These are phyloP conservation scores for Gyps fulvus DNA, from an alignment of 2,113 vertebrate genomes.

Conservation along the genomic window DNA sequence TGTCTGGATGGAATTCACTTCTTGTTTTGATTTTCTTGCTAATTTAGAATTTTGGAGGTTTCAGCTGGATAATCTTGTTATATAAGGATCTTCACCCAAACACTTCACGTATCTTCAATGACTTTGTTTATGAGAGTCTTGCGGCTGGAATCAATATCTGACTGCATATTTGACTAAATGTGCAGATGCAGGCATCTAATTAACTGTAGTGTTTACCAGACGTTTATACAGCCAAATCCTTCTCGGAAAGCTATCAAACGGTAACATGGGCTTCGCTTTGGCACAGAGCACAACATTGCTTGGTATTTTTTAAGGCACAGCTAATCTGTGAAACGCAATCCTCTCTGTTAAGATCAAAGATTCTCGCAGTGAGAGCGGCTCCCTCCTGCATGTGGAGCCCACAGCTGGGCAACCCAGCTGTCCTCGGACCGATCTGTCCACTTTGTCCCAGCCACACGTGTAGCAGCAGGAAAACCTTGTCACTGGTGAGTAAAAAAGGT, in stretches of 20 bases:
- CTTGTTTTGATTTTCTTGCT: neutral
- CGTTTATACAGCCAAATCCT: neutral
- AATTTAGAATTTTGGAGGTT: conserved; percentile 2
- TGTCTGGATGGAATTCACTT: neutral
- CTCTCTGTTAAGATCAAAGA: neutral
- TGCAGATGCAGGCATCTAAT: conserved; percentile 34
- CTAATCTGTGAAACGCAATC: neutral
- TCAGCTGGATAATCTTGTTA: neutral
- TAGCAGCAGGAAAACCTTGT: neutral
- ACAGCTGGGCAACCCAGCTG: neutral
- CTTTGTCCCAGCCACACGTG: neutral
- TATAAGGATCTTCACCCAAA: neutral
- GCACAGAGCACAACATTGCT: neutral
- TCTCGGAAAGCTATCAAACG: neutral
- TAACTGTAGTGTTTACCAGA: conserved; percentile 48
- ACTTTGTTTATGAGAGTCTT: conserved; percentile 33
- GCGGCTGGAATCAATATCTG: conserved; percentile 30
- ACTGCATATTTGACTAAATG: conserved; percentile 17
- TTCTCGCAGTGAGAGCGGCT: neutral
- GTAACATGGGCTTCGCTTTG: neutral
- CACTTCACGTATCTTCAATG: conserved; percentile 36
- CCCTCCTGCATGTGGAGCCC: neutral
- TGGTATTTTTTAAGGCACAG: neutral
- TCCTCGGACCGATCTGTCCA: neutral
- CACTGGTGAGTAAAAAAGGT: neutral